Percentiles rank a stretch among this genome's conserved stretches.
Evolutionary conservation across 2,888 invertebrate species (phyloP).

Genomic region (Teleogryllus oceanicus): DNA sequence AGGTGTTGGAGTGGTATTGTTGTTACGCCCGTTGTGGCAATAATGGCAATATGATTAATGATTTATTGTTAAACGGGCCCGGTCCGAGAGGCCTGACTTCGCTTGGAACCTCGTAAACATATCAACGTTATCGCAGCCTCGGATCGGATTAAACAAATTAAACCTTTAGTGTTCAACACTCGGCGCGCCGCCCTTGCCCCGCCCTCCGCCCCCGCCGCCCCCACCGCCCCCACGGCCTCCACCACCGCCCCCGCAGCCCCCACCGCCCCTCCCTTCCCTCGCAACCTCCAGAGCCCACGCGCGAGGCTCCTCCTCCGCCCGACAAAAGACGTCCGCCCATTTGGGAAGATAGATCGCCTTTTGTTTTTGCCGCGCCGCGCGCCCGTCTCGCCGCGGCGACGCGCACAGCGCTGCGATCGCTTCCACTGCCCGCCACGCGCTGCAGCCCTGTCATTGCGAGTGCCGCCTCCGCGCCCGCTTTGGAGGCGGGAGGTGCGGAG

Average conservation of each 20-base stretch:
- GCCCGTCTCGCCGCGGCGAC: background rate
- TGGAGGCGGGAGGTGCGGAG: too few species aligned
- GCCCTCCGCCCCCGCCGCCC: slow-evolving; percentile 19
- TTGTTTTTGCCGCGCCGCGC: slow-evolving; percentile 27
- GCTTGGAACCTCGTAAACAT: slow-evolving; percentile 31
- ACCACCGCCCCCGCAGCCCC: slow-evolving; percentile 11
- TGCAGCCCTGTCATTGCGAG: background rate
- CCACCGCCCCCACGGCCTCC: background rate
- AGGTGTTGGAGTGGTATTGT: slow-evolving; percentile 9
- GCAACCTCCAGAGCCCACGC: slow-evolving; percentile 3
- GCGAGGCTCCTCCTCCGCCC: background rate
- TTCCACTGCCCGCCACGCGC: background rate
- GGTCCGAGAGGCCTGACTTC: background rate
- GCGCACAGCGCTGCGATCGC: background rate
- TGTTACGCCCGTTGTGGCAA: background rate
- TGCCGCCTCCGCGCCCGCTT: too few species aligned
- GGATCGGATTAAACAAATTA: slow-evolving; percentile 37
- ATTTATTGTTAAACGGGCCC: background rate
- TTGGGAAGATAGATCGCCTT: slow-evolving; percentile 30
- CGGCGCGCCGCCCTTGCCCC: slow-evolving; percentile 21
- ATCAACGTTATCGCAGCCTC: slow-evolving; percentile 31
- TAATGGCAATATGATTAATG: slow-evolving; percentile 18
- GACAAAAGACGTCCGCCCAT: slow-evolving; percentile 32
- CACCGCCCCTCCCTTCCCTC: background rate
- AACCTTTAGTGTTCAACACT: slow-evolving; percentile 35